Conservation (phyloP, 1,140 invertebrate species). For the Diorhabda elongata region DNA sequence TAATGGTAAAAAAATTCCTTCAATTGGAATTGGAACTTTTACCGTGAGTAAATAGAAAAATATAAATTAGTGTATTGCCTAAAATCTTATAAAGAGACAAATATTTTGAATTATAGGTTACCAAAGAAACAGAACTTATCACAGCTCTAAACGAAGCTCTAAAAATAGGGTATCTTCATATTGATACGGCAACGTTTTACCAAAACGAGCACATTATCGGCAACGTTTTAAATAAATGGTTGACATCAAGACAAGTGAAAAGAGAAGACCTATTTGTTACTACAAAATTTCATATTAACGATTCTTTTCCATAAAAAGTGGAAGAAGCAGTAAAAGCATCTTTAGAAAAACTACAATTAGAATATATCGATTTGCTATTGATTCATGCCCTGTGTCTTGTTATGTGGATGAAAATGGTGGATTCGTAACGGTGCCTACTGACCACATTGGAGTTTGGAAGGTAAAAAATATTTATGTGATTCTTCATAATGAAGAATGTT, state of each 20-base stretch:
- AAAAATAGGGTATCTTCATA: constrained; percentile 63
- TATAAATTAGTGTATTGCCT: constrained; percentile 53
- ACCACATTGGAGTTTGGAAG: constrained; percentile 69
- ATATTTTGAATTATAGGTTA: no score
- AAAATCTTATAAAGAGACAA: no score
- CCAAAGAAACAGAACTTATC: constrained; percentile 46
- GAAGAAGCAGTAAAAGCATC: constrained; percentile 27
- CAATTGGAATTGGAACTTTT: no score
- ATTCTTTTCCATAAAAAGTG: constrained; percentile 50
- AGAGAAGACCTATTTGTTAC: constrained; percentile 75
- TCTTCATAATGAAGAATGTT: no score
- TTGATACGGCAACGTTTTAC: constrained; percentile 69
- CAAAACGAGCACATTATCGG: constrained; percentile 77
- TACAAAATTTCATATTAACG: constrained; percentile 62
- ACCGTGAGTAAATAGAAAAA: no score
- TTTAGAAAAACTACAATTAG: constrained; percentile 24
- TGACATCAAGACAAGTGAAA: constrained; percentile 61
- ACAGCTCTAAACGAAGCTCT: constrained; percentile 55
- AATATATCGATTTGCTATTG: constrained; percentile 32
- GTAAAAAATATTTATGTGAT: constrained; percentile 42
- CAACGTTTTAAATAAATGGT: constrained; percentile 65
- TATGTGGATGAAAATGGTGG: constrained; percentile 45
- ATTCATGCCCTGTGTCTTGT: constrained; percentile 45
- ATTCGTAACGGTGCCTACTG: constrained; percentile 41
- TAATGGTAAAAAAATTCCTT: no score